Evolutionary conservation across 2,888 invertebrate species (phyloP).

Genomic region (Erebia epiphron): DNA sequence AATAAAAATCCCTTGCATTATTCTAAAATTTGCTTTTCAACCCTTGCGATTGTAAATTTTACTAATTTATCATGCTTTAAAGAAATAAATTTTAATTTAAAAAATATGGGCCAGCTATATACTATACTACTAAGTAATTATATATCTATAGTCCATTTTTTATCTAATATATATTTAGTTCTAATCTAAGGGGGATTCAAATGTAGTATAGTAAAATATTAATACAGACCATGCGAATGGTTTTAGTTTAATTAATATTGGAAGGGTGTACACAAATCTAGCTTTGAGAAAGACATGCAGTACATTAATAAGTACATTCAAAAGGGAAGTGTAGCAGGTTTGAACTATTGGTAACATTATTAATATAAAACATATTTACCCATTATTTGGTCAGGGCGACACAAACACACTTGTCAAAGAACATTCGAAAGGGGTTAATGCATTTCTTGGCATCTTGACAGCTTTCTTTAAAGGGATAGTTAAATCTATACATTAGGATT

Average conservation of each 20-base stretch:
- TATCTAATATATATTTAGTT: neutral
- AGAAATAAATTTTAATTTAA: slow-evolving; percentile 8
- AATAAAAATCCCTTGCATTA: neutral
- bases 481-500: slow-evolving; percentile 20
- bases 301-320: slow-evolving; percentile 76
- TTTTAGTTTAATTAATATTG: slow-evolving; percentile 50
- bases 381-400: slow-evolving; percentile 78
- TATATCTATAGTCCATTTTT: neutral
- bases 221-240: slow-evolving; percentile 68
- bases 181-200: slow-evolving; percentile 24
- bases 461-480: slow-evolving; percentile 56
- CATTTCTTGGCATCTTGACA: slow-evolving; percentile 81
- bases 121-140: slow-evolving; percentile 2
- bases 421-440: slow-evolving; percentile 64
- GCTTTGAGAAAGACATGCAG: slow-evolving; percentile 65
- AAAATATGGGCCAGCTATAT: neutral
- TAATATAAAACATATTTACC: slow-evolving; percentile 80
- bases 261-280: slow-evolving; percentile 66
- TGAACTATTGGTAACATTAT: slow-evolving; percentile 67
- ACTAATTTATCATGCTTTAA: slow-evolving; percentile 9
- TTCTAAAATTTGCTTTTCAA: neutral
- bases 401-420: slow-evolving; percentile 75
- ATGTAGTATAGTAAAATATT: slow-evolving; percentile 33
- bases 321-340: slow-evolving; percentile 72
- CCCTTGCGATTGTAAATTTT: neutral